A percentile compares a stretch with the other conserved stretches of the same genome.
Evolutionary conservation across 2,113 vertebrate genomes (phyloP).

Genomic region (Colinus virginianus): DNA sequence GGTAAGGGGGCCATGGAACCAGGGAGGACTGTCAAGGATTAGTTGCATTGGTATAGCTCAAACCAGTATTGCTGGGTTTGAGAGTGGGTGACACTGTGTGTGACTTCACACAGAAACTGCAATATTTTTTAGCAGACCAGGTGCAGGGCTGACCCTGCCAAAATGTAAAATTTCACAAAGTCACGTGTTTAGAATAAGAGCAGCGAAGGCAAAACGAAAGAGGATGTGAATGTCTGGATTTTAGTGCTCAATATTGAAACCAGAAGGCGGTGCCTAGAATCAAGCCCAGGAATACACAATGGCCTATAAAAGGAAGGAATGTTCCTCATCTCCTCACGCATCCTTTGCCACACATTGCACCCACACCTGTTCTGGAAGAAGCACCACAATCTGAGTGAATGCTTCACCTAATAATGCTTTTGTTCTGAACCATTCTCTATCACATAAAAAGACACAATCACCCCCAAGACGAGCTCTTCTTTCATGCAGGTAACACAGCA

Average conservation of each 20-base stretch:
- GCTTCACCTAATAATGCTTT: neutral
- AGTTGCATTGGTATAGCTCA: neutral
- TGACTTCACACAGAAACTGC: neutral
- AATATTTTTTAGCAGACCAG: neutral
- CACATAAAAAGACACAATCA: neutral
- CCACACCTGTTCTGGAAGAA: neutral
- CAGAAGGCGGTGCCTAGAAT: neutral
- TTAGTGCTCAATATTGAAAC: neutral
- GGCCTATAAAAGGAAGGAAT: neutral
- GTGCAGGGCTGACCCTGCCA: neutral
- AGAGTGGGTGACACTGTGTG: neutral
- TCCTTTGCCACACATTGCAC: accelerated
- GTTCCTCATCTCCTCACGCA: neutral
- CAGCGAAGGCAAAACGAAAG: neutral
- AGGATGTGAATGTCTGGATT: neutral
- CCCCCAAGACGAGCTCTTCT: neutral
- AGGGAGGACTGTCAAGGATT: neutral
- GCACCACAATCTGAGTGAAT: neutral
- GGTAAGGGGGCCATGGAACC: neutral
- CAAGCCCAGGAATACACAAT: accelerated
- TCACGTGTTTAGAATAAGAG: neutral
- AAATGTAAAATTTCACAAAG: neutral
- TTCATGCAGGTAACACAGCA: neutral
- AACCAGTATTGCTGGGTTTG: neutral
- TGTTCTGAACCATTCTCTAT: neutral